Conservation (phyloP, 2,797 vertebrate genomes). For the Brotula barbata region DNA sequence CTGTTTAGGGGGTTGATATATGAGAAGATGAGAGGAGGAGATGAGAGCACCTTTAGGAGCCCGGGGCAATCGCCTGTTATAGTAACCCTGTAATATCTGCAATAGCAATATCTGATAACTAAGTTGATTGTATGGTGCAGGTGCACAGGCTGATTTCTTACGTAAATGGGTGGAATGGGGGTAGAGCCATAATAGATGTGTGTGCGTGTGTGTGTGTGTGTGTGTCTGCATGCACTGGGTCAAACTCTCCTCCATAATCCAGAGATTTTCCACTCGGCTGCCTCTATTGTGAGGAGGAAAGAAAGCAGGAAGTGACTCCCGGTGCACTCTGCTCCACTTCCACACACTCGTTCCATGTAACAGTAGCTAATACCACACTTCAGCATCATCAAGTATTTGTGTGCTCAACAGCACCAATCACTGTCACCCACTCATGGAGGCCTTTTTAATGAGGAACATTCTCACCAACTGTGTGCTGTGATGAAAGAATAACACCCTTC, state of each 20-base stretch:
- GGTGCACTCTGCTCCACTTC: slow-evolving; percentile 59
- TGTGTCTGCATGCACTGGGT: slow-evolving; percentile 30
- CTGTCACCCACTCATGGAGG: slow-evolving; percentile 61
- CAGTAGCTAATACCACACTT: slow-evolving; percentile 64
- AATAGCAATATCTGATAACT: slow-evolving; percentile 44
- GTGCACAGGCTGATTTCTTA: slow-evolving; percentile 47
- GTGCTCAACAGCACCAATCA: slow-evolving; percentile 69
- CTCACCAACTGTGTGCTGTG: slow-evolving; percentile 53
- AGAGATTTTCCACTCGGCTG: slow-evolving; percentile 71
- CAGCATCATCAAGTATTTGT: slow-evolving; percentile 63
- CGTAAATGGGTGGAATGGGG: slow-evolving; percentile 44
- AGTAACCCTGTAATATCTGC: slow-evolving; percentile 63
- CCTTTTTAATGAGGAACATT: slow-evolving; percentile 57
- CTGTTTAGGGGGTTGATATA: slow-evolving; percentile 69
- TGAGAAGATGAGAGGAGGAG: slow-evolving; percentile 64
- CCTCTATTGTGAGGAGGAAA: slow-evolving; percentile 64
- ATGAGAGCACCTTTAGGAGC: slow-evolving; percentile 57
- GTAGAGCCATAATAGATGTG: slow-evolving; percentile 3
- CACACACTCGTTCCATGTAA: slow-evolving; percentile 52
- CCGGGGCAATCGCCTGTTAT: slow-evolving; percentile 63
- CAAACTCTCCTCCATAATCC: slow-evolving; percentile 63
- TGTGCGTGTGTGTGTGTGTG: slow-evolving; percentile 2
- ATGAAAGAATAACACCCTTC: slow-evolving; percentile 47
- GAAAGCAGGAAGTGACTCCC: slow-evolving; percentile 55
- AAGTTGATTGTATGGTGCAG: slow-evolving; percentile 44